phyloP scores from a whole-genome alignment of 2,113 vertebrate genomes.

The Bostrychus sinensis region DNA sequence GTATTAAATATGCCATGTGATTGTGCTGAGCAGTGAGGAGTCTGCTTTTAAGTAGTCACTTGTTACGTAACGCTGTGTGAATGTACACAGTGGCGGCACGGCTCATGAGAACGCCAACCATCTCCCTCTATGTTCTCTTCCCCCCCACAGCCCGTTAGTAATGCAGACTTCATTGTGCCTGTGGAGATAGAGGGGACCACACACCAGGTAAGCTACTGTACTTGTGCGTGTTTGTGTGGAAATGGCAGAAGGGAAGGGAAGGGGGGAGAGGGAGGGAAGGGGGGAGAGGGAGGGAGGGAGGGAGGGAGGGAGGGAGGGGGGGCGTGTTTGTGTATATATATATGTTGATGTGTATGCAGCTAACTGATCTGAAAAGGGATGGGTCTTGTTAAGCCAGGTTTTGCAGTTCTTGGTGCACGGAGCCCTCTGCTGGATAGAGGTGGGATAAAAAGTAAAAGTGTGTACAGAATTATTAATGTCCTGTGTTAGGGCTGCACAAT shows the following conservation, averaged over 20 bases:
- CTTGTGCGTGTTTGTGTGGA: conserved; percentile 27
- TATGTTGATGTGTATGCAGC: conserved; percentile 51
- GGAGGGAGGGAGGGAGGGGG: background rate
- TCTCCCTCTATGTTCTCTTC: conserved; percentile 47
- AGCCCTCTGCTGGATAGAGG: conserved; percentile 67
- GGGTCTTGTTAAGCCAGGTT: conserved; percentile 48
- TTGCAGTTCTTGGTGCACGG: conserved; percentile 18
- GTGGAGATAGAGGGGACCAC: conserved; percentile 93
- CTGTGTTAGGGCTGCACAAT: no score
- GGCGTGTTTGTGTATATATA: conserved; percentile 33
- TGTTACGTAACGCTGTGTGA: conserved; percentile 67
- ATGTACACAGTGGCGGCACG: conserved; percentile 45
- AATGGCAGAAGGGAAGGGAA: no score
- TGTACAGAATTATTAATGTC: conserved; percentile 11
- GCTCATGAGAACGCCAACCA: conserved; percentile 44
- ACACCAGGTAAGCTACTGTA: conserved; percentile 84
- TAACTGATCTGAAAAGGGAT: conserved; percentile 61
- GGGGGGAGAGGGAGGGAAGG: no score
- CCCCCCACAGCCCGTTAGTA: conserved; percentile 86
- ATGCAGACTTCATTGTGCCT: conserved; percentile 94
- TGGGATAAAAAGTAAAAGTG: conserved; percentile 7
- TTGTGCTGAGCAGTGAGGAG: conserved; percentile 13
- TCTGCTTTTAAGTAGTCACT: conserved; percentile 16
- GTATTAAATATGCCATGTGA: conserved; percentile 28
- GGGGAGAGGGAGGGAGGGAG: no score